Evolutionary conservation across 1,140 invertebrate species (phyloP), one percentile per base, ranked within the genome.

Genomic region (Leptinotarsa texana): DNA sequence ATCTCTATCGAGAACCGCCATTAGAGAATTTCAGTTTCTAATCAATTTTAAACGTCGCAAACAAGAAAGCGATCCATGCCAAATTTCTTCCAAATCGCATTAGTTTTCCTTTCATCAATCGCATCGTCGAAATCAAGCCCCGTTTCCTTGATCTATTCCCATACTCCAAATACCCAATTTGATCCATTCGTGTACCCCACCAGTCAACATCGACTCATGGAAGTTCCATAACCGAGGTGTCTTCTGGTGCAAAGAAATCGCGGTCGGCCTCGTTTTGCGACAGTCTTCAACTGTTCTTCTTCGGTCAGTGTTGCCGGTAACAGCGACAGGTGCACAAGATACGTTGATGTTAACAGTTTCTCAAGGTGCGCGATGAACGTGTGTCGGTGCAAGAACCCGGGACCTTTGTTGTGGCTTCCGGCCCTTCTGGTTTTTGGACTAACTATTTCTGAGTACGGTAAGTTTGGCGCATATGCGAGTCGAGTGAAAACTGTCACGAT

Each of bases 281-380:
- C 75, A 76, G 51, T 72, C 66, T 72, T 75, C 74, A 72, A 72
- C 74, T 33, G 69, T 33, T 74, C 17, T 18, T 57, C 51, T 57
- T 48, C 71, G 69, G 73, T 77, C 69, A 77, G 76, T 77, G 67
- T 70, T 71, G 63, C 72, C 76, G 76, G 47, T 71, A 68, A 24
- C 15, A 68, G 42, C 70, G 76, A 77, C 76, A 77, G 76, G 76
- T 77, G 76, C 73, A 74, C 67, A 73, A 22, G 67, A 68, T 33
- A 17, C 62, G 65, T 67, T 74, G 33, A n/a, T 61, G 24, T 67
- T 73, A 61, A 57, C 51, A 57, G 73, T 69, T 69, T 69, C 73
- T 74, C 69, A 51, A 61, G 51, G 70, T 68, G 74, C 70, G 74
- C 63, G 69, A 75, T 75, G 74, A 22, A 57, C 51, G 51, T 57